phyloP scores from a whole-genome alignment of 2,113 vertebrate species.

The Thamnophis sirtalis region DNA sequence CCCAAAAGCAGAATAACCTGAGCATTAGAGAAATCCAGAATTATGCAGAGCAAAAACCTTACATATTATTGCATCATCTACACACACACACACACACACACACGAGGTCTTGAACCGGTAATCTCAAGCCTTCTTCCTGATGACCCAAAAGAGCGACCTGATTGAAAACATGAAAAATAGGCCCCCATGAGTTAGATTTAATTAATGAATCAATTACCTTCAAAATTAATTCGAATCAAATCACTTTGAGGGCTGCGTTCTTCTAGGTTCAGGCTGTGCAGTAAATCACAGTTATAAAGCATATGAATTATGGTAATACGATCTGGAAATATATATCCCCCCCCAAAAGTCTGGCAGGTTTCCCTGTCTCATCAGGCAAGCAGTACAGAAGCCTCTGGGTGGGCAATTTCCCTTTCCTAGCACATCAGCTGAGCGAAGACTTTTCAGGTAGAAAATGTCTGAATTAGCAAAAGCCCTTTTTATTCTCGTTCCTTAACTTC shows the following conservation, averaged over 20 bases:
- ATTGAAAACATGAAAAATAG: not conserved
- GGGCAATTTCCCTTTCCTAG: not conserved
- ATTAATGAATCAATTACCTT: not conserved
- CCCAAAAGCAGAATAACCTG: not conserved
- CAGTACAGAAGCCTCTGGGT: not conserved
- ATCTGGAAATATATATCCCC: not conserved
- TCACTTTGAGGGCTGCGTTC: not conserved
- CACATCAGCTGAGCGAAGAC: not conserved
- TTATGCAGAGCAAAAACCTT: not conserved
- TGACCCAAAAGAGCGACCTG: not conserved
- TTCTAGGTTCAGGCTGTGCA: not conserved
- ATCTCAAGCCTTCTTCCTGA: not conserved
- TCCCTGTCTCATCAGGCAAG: not conserved
- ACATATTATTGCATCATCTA: too few relatives aligned
- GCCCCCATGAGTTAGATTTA: not conserved
- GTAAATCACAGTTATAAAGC: not conserved
- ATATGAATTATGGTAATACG: not conserved
- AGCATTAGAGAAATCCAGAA: not conserved
- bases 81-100: too few relatives aligned
- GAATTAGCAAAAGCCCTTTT: constrained; percentile 29
- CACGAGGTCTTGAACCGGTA: not conserved
- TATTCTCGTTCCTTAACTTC: constrained; percentile 47
- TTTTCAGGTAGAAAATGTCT: constrained; percentile 11
- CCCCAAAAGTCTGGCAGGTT: not conserved
- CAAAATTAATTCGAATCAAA: not conserved